Base-by-base conservation (phyloP, 2,113 vertebrate genomes). In the Sphyrna mokarran region DNA sequence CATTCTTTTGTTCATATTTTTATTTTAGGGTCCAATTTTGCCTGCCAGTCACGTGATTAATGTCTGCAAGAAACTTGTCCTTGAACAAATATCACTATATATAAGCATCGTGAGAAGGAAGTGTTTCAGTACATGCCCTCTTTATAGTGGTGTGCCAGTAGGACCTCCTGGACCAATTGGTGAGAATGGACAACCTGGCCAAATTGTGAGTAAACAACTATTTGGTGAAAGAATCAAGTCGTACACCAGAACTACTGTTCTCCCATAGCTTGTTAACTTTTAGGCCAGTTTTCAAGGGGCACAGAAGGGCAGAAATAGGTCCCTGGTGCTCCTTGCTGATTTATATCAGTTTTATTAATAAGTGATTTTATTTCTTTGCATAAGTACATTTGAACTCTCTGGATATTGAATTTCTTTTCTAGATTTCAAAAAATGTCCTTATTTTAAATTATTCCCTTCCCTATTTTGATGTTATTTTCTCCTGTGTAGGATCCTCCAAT, bases 21-120 rank as follows among this genome's bases (percentile, higher is more conserved):
- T 96, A 95, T 96, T 48, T 96, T 96, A 98, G 97, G 97, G 97
- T 13, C 97, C 97, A 14, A 95, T 96, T 69, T 97, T 98, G 66
- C 83, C 97, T 3, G 97, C 98, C 96, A 97, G 97, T 95, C 96
- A 97, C 16, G 97, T 98, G 96, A 98, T 98, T 80, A 97, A 98
- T 96, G 97, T 97, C 37, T 98, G 97, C 97, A 97, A 98, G 96
- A 97, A 95, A 96, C 97, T 97, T 72, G 97, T 98, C 40, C 97
- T 97, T 96, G 97, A 98, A 96, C 97, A 98, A 97, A 98, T 97
- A 97, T 98, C 97, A 96, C 96, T 96, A 72, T 98, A 97, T 96
- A 98, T 97, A 96, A 98, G 97, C 96, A 97, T 97, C 58, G 97
- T 97, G 95, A 98, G 97, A 96, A 97, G 97, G 96, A 98, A 98